Base-by-base conservation (phyloP, 2,888 invertebrate genomes). In the Smittia sp. region DNA sequence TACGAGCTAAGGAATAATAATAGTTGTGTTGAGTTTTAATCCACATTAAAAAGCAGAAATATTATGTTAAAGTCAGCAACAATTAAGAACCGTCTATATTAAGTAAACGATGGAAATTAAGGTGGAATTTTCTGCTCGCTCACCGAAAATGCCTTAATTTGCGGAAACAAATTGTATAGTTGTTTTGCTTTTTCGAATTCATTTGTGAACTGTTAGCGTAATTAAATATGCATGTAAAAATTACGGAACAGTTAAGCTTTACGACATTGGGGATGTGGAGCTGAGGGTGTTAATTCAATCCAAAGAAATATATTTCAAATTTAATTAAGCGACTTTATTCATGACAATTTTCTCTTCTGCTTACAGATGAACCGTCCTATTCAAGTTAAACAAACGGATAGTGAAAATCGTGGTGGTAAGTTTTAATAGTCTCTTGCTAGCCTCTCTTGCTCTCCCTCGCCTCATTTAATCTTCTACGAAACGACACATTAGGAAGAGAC, bases 361-460 rank as follows among this genome's bases (percentile, higher is more conserved):
- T 92, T 93, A 67, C 91, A 98, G 98, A 98, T 98, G 98, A 98
- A 97, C 91, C 95, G 98, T 88, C 96, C 98, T 87, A 96, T 98
- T 89, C 97, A 98, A 90, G 96, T 98, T 89, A 98, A 98, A 87
- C 96, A 97, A 86, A 97, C 97, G 87, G 98, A 98, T 87, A 96
- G 93, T 88, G 97, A 98, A 88, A 97, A 95, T 88, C 92, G 96
- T 89, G 91, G 94, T 92, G 96, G 94, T 94, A 87, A 90, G 87
- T 84, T 76, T 75, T 75, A n/a, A 18, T 22, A 20, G 39, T 32
- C 20, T n/a, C 32, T 15, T 15, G n/a, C 24, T 20, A 24, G 13
- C 27, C 13, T 27, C n/a, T 25, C 27, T 41, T 9, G n/a, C 39
- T 22, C 9, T 67, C 41, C 69, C 11, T 46, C 46, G 46, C 46